phyloP scores from a whole-genome alignment of 2,888 invertebrate genomes.

The Dryadula phaetusa region DNA sequence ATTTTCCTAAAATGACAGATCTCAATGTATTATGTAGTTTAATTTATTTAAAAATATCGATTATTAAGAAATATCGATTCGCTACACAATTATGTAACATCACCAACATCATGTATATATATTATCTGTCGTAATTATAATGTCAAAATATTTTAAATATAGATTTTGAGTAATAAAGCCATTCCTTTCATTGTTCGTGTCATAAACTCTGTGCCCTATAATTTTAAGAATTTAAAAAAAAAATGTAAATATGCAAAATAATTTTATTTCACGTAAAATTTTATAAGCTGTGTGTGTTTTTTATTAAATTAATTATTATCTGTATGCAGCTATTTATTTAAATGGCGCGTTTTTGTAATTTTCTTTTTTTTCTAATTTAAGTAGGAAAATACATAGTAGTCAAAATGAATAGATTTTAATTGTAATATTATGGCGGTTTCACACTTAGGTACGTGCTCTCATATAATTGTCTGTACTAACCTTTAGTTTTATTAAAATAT shows the following conservation, averaged over 20 bases:
- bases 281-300: too few relatives aligned
- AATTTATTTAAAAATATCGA: conserved; percentile 7
- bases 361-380: conserved; percentile 9
- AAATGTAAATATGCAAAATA: conserved; percentile 12
- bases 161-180: conserved; percentile 3
- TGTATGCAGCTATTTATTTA: conserved; percentile 6
- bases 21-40: conserved; percentile 1
- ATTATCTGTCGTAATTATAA: neutral
- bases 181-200: conserved; percentile 8
- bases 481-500: too few relatives aligned
- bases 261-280: too few relatives aligned
- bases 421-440: conserved; percentile 1
- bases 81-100: neutral
- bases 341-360: neutral
- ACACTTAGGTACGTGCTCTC: neutral
- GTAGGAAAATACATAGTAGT: conserved; percentile 1
- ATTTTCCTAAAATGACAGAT: conserved; percentile 1
- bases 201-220: conserved; percentile 15
- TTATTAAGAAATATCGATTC: conserved; percentile 1
- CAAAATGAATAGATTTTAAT: conserved; percentile 6
- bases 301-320: neutral
- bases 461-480: too few relatives aligned
- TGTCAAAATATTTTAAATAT: neutral
- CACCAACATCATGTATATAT: too few relatives aligned
- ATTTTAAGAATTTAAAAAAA: conserved; percentile 1